phyloP scores from a whole-genome alignment of 2,113 vertebrate species.

The Sus scrofa region DNA sequence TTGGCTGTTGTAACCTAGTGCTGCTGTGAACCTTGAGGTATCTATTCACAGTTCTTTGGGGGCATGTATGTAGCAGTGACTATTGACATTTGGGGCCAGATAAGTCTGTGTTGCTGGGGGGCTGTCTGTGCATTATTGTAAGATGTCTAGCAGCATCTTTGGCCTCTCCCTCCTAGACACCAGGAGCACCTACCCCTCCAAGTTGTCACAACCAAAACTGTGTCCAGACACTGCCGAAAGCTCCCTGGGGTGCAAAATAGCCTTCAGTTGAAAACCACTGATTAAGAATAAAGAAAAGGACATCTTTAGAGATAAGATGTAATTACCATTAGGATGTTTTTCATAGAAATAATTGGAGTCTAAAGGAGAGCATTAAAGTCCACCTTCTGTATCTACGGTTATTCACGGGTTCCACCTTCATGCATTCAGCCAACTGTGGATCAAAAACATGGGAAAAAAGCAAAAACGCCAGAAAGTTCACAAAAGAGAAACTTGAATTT shows the following conservation, averaged over 20 bases:
- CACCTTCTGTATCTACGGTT: background rate
- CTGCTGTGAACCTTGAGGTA: background rate
- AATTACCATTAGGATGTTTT: background rate
- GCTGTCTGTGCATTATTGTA: too few species aligned
- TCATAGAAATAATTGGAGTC: slow-evolving; percentile 9
- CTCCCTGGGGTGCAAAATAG: background rate
- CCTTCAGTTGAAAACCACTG: background rate
- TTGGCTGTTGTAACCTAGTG: background rate
- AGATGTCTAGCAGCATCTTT: background rate
- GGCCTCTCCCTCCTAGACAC: background rate
- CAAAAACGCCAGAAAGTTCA: background rate
- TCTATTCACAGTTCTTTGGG: background rate
- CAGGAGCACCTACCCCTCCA: background rate
- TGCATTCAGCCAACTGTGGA: background rate
- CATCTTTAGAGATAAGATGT: background rate
- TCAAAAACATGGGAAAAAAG: background rate
- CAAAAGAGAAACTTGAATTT: background rate
- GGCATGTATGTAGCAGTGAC: background rate
- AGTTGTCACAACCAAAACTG: background rate
- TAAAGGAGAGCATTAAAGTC: background rate
- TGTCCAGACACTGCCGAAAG: background rate
- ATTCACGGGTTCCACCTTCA: background rate
- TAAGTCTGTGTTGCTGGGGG: background rate
- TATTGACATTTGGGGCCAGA: background rate
- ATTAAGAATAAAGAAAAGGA: slow-evolving; percentile 31